Base-by-base conservation (phyloP, 2,797 vertebrate genomes). In the Anguilla megastoma region DNA sequence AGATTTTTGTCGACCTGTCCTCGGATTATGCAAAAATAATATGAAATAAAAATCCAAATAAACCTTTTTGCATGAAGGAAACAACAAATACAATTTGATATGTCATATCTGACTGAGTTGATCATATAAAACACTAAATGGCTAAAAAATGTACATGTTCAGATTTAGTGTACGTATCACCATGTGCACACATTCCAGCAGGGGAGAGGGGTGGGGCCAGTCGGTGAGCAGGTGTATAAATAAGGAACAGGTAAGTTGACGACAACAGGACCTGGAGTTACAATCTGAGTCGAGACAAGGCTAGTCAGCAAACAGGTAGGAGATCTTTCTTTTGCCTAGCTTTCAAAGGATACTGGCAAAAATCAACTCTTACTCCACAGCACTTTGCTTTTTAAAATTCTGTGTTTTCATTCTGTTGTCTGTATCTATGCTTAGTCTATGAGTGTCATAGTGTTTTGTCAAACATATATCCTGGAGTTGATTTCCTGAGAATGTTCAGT, bases 1-100 rank as follows among this genome's bases (percentile, higher is more conserved):
- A 88, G 87, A 91, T 88, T 91, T 93, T 36, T 91, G 96, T 92
- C 97, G 96, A 97, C 94, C 93, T 96, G 95, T 95, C 95, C 90
- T 95, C 97, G 97, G 97, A 94, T 85, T 48, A 14, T 91, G 96
- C 96, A 96, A 95, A 91, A 24, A 18, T 33, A 80, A 45, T 30
- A 9, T 80, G 50, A 5, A 60, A 54, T n/a, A 16, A 56, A 69
- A 33, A 21, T 12, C 30, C 24, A 24, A 41, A 45, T n/a, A 27
- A 54, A 48, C 41, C 30, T 9, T 45, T 69, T 69, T 33, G 41
- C 21, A n/a, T 8, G 30, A 85, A 74, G 33, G 24, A 88, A 83
- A 88, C n/a, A 60, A 41, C 56, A 56, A 54, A 88, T 27, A 54
- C 66, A 5, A 41, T 36, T 30, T 36, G 63, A 54, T 84, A 12